These are phyloP conservation scores for Pteronotus mesoamericanus DNA, from an alignment of 2,797 vertebrate genomes.

Conservation along the genomic window DNA sequence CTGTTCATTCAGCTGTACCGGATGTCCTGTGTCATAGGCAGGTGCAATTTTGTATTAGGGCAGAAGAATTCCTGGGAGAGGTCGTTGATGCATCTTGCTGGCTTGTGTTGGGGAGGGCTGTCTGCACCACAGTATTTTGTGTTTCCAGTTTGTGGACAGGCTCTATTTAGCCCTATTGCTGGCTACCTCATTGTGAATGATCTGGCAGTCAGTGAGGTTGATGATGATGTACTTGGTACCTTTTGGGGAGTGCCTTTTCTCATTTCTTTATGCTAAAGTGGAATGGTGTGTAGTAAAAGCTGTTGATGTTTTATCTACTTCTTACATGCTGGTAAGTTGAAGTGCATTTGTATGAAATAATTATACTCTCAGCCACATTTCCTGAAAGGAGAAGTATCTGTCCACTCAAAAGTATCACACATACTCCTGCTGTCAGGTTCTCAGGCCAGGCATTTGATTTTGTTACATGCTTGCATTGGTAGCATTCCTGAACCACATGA, in stretches of 20 bases:
- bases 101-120: neutral
- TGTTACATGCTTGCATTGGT: neutral
- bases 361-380: neutral
- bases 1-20: neutral
- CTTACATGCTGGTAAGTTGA: neutral
- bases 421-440: neutral
- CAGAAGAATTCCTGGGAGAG: constrained; percentile 4
- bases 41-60: neutral
- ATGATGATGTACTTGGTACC: neutral
- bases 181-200: neutral
- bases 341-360: constrained; percentile 12
- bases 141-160: neutral
- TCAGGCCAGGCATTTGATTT: constrained; percentile 1
- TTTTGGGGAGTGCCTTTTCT: neutral
- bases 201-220: neutral
- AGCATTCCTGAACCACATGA: neutral
- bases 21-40: neutral
- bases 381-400: neutral
- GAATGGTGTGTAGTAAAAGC: neutral
- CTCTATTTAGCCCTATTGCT: neutral
- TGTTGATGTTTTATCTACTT: neutral
- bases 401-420: neutral
- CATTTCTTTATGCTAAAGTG: neutral
- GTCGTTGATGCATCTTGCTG: neutral
- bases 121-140: neutral